Evolutionary conservation across 2,113 vertebrate species (phyloP), one percentile per base, ranked within the genome.

Genomic region (human (Homo sapiens)): DNA sequence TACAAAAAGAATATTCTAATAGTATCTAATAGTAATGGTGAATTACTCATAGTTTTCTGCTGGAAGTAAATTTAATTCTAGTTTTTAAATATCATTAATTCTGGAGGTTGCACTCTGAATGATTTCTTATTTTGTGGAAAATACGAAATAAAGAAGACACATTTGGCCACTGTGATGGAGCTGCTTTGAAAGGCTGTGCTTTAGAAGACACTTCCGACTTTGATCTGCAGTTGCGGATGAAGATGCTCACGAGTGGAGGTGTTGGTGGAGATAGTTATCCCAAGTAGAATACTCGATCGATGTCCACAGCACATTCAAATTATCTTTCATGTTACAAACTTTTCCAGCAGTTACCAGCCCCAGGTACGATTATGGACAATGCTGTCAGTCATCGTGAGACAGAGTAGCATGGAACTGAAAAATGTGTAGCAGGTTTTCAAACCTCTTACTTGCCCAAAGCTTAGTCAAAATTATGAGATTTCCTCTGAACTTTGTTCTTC

Each of bases 201-300:
- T 40, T 3, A 7, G 35, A 25, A 25, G 13, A 2, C 23, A 25
- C 17, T n/a, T n/a, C n/a, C 14, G 94, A 20, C 6, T 40, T 10
- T 10, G 48, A 23, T 17, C 92, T 25, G 0, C 0, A 0, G 61
- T 27, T 96, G 23, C 0, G 68, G 38, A 18, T 35, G 72, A 50
- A 68, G 43, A 3, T 38, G 22, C 25, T 76, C 14, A 0, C 0
- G 32, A 40, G 0, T 2, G 14, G 86, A n/a, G 38, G 9, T 12
- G 7, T 1, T 27, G 30, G 52, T 11, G 61, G 40, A 75, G 20
- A 55, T 35, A 8, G 50, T 32, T 32, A 2, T 2, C 32, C 85
- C 32, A 6, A 2, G 27, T 25, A 3, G 6, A 11, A 3, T 5
- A 8, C 43, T 38, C 10, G 64, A 8, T 43, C 48, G 55, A 7